Percentiles rank a stretch among this genome's conserved stretches.
Evolutionary conservation across 2,888 invertebrate genomes (phyloP).

Genomic region (Notocelia uddmanniana): DNA sequence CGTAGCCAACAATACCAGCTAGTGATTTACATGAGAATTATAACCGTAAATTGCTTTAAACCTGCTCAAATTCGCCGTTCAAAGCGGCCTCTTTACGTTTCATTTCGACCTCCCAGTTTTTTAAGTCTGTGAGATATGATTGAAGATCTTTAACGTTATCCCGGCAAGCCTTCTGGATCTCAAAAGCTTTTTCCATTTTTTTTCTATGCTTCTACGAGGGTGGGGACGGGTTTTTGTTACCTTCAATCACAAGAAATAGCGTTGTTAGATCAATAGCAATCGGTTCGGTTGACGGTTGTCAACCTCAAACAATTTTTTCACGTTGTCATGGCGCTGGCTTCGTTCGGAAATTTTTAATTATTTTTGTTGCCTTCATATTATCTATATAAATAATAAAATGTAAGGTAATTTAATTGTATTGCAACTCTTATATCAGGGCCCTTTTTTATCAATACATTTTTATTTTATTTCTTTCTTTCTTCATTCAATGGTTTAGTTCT

Average conservation of each 20-base stretch:
- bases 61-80: conserved; percentile 80
- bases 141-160: conserved; percentile 90
- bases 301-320: conserved; percentile 45
- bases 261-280: conserved; percentile 46
- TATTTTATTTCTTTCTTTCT: not conserved
- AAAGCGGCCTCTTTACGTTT: conserved; percentile 88
- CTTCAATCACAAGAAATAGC: conserved; percentile 43
- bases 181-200: conserved; percentile 86
- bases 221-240: conserved; percentile 42
- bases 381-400: not conserved
- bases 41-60: conserved; percentile 66
- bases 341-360: conserved; percentile 38
- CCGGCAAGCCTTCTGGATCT: conserved; percentile 89
- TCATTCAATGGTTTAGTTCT: not conserved
- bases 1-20: conserved; percentile 41
- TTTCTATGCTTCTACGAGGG: conserved; percentile 48
- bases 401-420: too few species aligned
- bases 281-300: too few species aligned
- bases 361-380: not conserved
- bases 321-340: conserved; percentile 45
- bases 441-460: too few species aligned
- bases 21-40: conserved; percentile 48
- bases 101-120: conserved; percentile 90
- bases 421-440: too few species aligned
- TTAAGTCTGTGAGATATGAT: conserved; percentile 89